Conservation (phyloP, 2,113 vertebrate species). For the Neodon shergylaensis region DNA sequence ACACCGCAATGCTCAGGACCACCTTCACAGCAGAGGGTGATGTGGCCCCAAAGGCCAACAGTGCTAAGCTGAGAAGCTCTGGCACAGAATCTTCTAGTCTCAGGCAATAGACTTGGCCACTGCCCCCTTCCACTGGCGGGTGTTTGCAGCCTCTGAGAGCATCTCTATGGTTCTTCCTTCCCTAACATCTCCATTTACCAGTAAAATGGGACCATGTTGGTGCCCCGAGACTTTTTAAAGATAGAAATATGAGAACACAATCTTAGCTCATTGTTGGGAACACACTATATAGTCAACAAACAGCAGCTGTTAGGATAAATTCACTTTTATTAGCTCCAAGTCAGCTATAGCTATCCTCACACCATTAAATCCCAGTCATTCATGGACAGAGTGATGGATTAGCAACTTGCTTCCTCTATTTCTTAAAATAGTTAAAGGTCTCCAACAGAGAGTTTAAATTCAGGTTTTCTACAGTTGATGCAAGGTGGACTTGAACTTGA, state of each 20-base stretch:
- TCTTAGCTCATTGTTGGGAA: neutral
- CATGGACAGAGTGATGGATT: neutral
- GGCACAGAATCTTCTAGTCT: fast-evolving
- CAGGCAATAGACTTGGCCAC: neutral
- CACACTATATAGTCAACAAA: neutral
- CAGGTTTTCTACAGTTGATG: neutral
- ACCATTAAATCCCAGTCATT: neutral
- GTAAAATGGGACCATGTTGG: neutral
- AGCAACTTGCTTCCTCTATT: neutral
- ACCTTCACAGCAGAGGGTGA: neutral
- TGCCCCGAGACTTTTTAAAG: fast-evolving
- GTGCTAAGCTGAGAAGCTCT: neutral
- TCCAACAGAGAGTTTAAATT: slow-evolving; percentile 8
- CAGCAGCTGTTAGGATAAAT: neutral
- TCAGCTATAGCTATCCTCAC: neutral
- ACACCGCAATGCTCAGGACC: neutral
- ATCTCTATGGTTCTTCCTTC: neutral
- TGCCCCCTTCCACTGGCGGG: neutral
- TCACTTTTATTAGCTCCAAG: neutral
- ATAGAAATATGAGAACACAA: neutral
- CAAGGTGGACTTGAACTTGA: neutral
- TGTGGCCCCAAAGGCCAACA: neutral
- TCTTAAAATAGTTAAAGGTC: neutral
- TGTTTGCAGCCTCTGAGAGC: neutral
- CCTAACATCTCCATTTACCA: neutral